Evolutionary conservation across 2,113 vertebrate species (phyloP).

Genomic region (Nerophis ophidion): DNA sequence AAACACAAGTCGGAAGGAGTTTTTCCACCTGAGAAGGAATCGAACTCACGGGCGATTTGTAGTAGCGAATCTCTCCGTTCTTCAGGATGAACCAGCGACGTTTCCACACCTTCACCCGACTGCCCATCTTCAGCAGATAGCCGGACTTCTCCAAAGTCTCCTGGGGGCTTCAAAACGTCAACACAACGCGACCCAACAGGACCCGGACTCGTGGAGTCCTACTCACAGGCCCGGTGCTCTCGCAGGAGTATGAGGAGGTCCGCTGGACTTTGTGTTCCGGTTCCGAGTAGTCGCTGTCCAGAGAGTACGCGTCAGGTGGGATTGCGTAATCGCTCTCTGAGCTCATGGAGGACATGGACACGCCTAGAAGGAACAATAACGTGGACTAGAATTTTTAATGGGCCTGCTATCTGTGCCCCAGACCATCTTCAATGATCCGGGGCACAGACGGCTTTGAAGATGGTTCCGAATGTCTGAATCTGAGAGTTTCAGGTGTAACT

Average conservation of each 20-base stretch:
- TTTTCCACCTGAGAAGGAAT: constrained; percentile 26
- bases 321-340: constrained; percentile 89
- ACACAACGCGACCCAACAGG: no score
- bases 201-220: background rate
- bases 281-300: constrained; percentile 85
- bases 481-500: no score
- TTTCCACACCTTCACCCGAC: constrained; percentile 84
- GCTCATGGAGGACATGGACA: constrained; percentile 87
- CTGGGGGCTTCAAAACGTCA: constrained; percentile 46
- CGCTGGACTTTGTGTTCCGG: constrained; percentile 86
- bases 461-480: no score
- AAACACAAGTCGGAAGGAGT: no score
- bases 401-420: no score
- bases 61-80: constrained; percentile 85
- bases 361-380: constrained; percentile 60
- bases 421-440: no score
- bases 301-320: constrained; percentile 82
- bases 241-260: constrained; percentile 85
- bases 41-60: constrained; percentile 84
- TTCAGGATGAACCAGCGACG: constrained; percentile 86
- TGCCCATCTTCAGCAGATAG: constrained; percentile 87
- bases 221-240: constrained; percentile 74
- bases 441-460: no score
- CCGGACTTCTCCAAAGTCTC: constrained; percentile 84
- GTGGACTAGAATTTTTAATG: no score